phyloP scores from a whole-genome alignment of 2,888 invertebrate genomes.

The Caenorhabditis sinica region DNA sequence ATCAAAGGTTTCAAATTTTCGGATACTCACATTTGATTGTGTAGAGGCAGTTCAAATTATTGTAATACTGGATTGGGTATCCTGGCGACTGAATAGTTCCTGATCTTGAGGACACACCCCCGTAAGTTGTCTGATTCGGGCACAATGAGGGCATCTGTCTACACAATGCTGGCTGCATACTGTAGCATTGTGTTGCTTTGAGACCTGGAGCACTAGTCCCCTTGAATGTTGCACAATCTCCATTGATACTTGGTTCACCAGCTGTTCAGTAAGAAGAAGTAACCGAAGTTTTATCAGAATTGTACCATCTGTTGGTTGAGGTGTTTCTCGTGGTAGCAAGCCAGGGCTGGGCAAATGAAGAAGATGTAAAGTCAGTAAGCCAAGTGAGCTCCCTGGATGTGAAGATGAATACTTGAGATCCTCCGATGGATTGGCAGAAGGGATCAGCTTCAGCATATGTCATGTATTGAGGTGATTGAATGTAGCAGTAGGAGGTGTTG shows the following conservation, averaged over 20 bases:
- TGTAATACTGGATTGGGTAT: constrained; percentile 63
- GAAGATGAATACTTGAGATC: constrained; percentile 34
- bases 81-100: constrained; percentile 60
- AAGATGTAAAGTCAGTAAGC: constrained; percentile 28
- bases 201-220: constrained; percentile 32
- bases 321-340: constrained; percentile 32
- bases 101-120: constrained; percentile 33
- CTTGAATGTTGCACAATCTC: constrained; percentile 57
- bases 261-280: constrained; percentile 25
- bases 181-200: constrained; percentile 55
- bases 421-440: constrained; percentile 51
- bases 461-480: constrained; percentile 33
- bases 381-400: constrained; percentile 23
- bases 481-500: constrained; percentile 55
- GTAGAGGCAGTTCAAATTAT: constrained; percentile 58
- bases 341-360: constrained; percentile 47
- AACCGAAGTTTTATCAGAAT: constrained; percentile 19
- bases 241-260: constrained; percentile 54
- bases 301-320: constrained; percentile 32
- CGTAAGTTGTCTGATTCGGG: constrained; percentile 30
- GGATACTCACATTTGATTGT: constrained; percentile 50
- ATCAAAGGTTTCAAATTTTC: no score
- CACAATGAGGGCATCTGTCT: constrained; percentile 59
- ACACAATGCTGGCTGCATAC: constrained; percentile 61
- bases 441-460: constrained; percentile 33